Percentiles rank a stretch among this genome's conserved stretches.
Evolutionary conservation across 2,888 invertebrate species (phyloP).

Genomic region (Strigamia crassipes): DNA sequence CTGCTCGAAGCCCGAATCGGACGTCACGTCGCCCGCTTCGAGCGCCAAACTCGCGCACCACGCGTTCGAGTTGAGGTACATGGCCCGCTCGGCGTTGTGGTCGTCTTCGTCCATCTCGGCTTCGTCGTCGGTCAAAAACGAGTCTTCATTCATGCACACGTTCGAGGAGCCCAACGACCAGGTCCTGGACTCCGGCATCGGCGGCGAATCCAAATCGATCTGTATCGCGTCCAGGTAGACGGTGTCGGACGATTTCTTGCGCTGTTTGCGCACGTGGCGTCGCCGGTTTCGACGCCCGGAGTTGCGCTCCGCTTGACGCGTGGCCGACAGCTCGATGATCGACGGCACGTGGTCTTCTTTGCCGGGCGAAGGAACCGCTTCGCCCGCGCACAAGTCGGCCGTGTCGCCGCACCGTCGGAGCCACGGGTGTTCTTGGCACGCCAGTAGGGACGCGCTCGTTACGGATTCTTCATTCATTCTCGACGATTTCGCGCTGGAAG

Average conservation of each 20-base stretch:
- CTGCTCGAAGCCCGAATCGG: neutral
- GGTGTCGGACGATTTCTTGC: neutral
- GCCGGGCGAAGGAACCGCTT: neutral
- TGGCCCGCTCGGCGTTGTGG: neutral
- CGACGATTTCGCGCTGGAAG: neutral
- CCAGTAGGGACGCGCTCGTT: neutral
- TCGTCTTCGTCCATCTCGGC: neutral
- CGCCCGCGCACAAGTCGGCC: neutral
- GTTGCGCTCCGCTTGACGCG: neutral
- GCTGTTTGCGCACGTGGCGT: neutral
- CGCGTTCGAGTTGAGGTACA: neutral
- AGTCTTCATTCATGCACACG: neutral
- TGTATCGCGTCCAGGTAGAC: neutral
- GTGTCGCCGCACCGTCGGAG: neutral
- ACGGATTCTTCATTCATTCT: neutral
- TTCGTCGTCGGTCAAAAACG: conserved; percentile 4
- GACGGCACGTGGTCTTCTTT: neutral
- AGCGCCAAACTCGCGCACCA: neutral
- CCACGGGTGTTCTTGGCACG: neutral
- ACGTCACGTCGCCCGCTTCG: neutral
- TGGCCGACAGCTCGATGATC: neutral
- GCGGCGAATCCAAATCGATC: neutral
- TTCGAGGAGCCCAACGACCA: neutral
- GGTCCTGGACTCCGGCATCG: neutral
- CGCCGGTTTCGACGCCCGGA: neutral